Percentiles rank a stretch among this genome's conserved stretches.
Conservation (phyloP, 2,888 invertebrate genomes). For the Euclidia mi region DNA sequence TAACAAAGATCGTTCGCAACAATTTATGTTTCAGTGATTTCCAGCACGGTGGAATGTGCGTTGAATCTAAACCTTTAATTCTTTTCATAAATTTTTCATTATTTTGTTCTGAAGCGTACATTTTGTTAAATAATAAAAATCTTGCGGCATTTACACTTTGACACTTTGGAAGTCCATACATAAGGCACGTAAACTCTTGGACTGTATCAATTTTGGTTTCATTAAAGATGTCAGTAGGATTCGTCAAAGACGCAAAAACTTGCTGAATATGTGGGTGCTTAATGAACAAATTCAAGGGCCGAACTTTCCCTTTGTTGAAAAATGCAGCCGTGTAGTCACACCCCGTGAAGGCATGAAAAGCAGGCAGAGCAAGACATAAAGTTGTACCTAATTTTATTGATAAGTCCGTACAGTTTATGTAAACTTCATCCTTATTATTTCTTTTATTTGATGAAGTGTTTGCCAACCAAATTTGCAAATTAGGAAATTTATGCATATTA, state of each 20-base stretch:
- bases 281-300: slow-evolving; percentile 17
- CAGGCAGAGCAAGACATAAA: slow-evolving; percentile 19
- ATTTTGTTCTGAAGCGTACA: slow-evolving; percentile 45
- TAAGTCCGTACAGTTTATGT: slow-evolving; percentile 16
- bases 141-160: slow-evolving; percentile 14
- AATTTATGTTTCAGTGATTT: slow-evolving; percentile 46
- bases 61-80: slow-evolving; percentile 34
- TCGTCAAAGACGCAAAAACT: slow-evolving; percentile 9
- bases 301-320: slow-evolving; percentile 15
- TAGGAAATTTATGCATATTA: slow-evolving; percentile 52
- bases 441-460: slow-evolving; percentile 30
- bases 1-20: slow-evolving; percentile 52
- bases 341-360: slow-evolving; percentile 15
- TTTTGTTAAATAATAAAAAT: slow-evolving; percentile 8
- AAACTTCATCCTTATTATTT: slow-evolving; percentile 13
- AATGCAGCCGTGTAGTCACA: slow-evolving; percentile 13
- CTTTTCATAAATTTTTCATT: slow-evolving; percentile 35
- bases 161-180: slow-evolving; percentile 50
- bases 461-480: slow-evolving; percentile 37
- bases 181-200: slow-evolving; percentile 57
- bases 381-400: slow-evolving; percentile 15
- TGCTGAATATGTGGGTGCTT: slow-evolving; percentile 18
- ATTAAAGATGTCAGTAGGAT: slow-evolving; percentile 15
- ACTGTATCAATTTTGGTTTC: slow-evolving; percentile 28
- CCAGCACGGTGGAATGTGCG: slow-evolving; percentile 33